A percentile compares a stretch with the other conserved stretches of the same genome.
These are phyloP conservation scores for Noctuana brunneofusca DNA, from an alignment of 2,888 invertebrate genomes.

Conservation along the genomic window DNA sequence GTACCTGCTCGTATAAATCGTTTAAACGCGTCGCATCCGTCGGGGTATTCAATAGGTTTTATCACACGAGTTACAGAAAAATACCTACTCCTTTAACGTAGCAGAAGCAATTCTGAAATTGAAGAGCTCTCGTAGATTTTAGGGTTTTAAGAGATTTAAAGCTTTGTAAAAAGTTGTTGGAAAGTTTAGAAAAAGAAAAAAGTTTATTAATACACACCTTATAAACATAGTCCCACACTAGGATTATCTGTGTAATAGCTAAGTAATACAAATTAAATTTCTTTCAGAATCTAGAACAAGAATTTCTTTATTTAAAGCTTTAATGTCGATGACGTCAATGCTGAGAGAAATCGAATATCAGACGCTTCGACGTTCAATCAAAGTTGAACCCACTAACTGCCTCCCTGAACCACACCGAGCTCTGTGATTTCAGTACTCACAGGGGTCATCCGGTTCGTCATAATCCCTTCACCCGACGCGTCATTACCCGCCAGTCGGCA, in stretches of 20 bases:
- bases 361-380: neutral
- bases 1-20: conserved; percentile 8
- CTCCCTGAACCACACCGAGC: neutral
- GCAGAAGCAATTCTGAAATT: neutral
- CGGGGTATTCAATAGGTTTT: conserved; percentile 7
- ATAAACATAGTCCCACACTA: too few relatives aligned
- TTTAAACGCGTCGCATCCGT: neutral
- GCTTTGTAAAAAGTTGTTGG: too few relatives aligned
- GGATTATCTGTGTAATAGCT: too few relatives aligned
- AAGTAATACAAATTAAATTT: too few relatives aligned
- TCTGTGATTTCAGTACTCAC: conserved; percentile 25
- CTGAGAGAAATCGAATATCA: neutral
- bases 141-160: too few relatives aligned
- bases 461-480: conserved; percentile 38
- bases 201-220: too few relatives aligned
- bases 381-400: neutral
- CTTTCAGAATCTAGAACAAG: too few relatives aligned
- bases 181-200: too few relatives aligned
- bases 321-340: neutral
- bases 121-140: neutral
- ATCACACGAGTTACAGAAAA: neutral
- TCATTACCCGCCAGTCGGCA: conserved; percentile 40
- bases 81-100: neutral
- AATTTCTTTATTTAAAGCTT: too few relatives aligned
- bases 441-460: conserved; percentile 19